Conservation (phyloP, 2,113 vertebrate genomes). For the Tychaedon coryphoeus region DNA sequence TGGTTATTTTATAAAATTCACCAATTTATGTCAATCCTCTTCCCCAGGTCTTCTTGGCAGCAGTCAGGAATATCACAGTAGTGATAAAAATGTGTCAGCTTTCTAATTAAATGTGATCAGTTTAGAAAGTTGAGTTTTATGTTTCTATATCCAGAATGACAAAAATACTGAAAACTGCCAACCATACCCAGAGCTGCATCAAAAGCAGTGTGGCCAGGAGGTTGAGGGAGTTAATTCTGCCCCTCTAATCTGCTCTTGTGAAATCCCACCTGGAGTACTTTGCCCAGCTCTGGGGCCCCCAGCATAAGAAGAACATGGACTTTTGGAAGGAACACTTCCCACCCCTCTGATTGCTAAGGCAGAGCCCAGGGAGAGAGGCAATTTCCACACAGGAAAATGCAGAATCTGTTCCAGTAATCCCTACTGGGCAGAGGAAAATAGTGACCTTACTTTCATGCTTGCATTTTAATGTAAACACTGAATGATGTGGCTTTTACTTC, state of each 20-base stretch:
- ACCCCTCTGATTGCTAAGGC: background rate
- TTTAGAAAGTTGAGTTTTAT: background rate
- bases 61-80: background rate
- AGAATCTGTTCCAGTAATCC: background rate
- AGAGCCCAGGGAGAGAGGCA: fast-evolving
- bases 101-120: background rate
- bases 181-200: background rate
- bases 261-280: too few relatives aligned
- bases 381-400: background rate
- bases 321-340: background rate
- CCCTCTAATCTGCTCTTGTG: background rate
- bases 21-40: fast-evolving
- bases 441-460: background rate
- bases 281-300: background rate
- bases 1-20: background rate
- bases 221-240: background rate
- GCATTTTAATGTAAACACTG: background rate
- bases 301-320: background rate
- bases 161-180: background rate
- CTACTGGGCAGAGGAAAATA: background rate
- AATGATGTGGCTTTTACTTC: background rate
- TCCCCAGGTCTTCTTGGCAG: background rate
- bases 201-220: background rate
- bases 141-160: background rate
- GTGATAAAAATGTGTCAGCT: background rate